phyloP scores from a whole-genome alignment of 2,888 invertebrate genomes.

The Diachrysia chrysitis region DNA sequence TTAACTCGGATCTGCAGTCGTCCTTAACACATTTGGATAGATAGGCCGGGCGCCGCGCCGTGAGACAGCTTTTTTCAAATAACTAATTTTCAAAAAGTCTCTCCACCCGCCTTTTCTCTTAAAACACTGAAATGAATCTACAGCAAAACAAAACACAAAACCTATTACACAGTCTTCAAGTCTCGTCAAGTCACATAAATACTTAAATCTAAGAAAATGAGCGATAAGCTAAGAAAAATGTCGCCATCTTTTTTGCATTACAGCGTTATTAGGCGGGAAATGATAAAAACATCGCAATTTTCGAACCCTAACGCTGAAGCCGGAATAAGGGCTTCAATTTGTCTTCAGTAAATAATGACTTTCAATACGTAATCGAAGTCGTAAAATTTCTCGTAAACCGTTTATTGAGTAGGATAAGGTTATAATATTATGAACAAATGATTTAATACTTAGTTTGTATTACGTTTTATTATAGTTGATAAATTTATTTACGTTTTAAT shows the following conservation, averaged over 20 bases:
- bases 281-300: constrained; percentile 18
- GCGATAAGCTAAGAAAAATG: constrained; percentile 16
- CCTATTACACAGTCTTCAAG: not conserved
- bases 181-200: no score
- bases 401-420: constrained; percentile 15
- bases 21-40: no score
- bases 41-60: no score
- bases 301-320: not conserved
- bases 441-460: not conserved
- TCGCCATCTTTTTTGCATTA: constrained; percentile 30
- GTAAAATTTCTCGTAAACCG: constrained; percentile 16
- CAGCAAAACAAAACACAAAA: not conserved
- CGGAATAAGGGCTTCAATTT: constrained; percentile 29
- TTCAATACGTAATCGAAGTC: constrained; percentile 10
- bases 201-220: constrained; percentile 21
- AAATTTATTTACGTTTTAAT: not conserved
- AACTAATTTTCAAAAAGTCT: no score
- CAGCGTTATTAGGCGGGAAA: constrained; percentile 15
- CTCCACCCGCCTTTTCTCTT: no score
- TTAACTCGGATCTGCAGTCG: no score
- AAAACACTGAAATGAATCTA: not conserved
- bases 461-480: not conserved
- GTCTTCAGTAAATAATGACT: not conserved
- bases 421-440: constrained; percentile 1
- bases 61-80: no score